These are phyloP conservation scores for Myotis vivesi DNA, from an alignment of 2,797 vertebrate genomes.

Conservation along the genomic window DNA sequence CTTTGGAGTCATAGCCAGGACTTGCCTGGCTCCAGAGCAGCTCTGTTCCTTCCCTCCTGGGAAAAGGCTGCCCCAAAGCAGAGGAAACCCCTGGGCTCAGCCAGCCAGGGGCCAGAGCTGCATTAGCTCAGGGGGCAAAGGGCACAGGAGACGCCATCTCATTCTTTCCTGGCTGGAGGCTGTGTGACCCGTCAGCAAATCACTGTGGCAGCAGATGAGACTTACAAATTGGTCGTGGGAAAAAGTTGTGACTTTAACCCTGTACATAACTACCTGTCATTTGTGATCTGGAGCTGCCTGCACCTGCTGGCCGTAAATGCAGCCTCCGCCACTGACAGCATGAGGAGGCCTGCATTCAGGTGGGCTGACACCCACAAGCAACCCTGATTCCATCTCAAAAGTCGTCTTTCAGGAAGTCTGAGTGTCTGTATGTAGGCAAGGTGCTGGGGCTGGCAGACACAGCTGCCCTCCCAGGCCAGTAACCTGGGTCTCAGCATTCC, in stretches of 20 bases:
- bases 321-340: not conserved
- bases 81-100: not conserved
- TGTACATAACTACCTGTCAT: constrained; percentile 34
- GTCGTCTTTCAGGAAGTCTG: not conserved
- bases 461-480: not conserved
- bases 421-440: not conserved
- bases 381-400: not conserved
- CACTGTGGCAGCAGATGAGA: constrained; percentile 72
- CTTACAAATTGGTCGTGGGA: constrained; percentile 75
- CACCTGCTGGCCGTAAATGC: not conserved
- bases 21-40: not conserved
- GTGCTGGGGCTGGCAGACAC: not conserved
- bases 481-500: not conserved
- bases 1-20: not conserved
- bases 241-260: constrained; percentile 78
- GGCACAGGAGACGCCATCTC: not conserved
- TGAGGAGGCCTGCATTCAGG: not conserved
- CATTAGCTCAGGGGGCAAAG: not conserved
- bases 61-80: not conserved
- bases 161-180: constrained; percentile 23
- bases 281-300: not conserved
- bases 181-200: constrained; percentile 19
- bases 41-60: not conserved
- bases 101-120: constrained; percentile 7
- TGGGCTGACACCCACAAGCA: not conserved